Conservation (phyloP, 2,113 vertebrate genomes). For the Forbesichthys agassizii region DNA sequence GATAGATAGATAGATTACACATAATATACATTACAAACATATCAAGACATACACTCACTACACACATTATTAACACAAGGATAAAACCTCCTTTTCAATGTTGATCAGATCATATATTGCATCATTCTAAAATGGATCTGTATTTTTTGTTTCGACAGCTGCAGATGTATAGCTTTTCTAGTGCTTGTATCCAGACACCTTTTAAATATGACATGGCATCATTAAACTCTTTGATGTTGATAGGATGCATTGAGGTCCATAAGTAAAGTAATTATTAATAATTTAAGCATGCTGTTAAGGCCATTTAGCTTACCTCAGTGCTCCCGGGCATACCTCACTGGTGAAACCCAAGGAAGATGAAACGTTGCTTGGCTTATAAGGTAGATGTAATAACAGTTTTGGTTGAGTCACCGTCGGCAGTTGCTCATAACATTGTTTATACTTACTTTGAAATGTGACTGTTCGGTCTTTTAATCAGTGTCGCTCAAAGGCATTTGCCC, state of each 20-base stretch:
- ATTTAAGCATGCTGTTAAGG: conserved; percentile 64
- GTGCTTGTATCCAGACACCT: conserved; percentile 35
- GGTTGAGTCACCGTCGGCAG: conserved; percentile 63
- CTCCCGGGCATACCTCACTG: conserved; percentile 59
- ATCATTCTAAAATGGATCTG: conserved; percentile 17
- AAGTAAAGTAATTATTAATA: conserved; percentile 73
- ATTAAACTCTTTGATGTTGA: conserved; percentile 58
- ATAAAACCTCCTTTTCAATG: not conserved
- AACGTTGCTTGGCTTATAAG: conserved; percentile 45
- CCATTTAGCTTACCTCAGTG: conserved; percentile 64
- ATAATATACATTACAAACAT: too few species aligned
- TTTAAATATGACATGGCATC: conserved; percentile 38
- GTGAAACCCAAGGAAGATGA: conserved; percentile 60
- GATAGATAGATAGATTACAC: too few species aligned
- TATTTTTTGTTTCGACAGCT: conserved; percentile 35
- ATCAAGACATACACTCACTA: too few species aligned
- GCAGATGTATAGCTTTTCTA: conserved; percentile 42
- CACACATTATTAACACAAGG: too few species aligned
- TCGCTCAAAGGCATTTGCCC: conserved; percentile 61
- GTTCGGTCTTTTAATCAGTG: conserved; percentile 71
- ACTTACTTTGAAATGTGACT: conserved; percentile 62
- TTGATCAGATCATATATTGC: conserved; percentile 12
- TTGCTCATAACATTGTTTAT: conserved; percentile 63
- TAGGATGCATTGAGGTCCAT: conserved; percentile 65
- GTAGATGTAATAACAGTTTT: conserved; percentile 66